Base-by-base conservation (phyloP, 2,113 vertebrate species). In the Cyanoliseus patagonus region DNA sequence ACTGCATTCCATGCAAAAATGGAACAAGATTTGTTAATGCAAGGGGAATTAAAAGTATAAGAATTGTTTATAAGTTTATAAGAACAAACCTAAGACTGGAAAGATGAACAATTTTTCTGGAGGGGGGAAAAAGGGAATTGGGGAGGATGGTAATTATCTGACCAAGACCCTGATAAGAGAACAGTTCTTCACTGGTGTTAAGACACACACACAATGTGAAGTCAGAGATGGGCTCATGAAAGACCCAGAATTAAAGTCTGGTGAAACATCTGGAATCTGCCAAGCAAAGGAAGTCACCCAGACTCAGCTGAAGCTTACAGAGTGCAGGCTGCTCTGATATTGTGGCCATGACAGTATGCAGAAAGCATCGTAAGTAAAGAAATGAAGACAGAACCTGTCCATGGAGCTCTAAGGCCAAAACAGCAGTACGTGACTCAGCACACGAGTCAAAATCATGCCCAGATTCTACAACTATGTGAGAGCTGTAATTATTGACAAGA, bases 271-370 rank as follows among this genome's bases (percentile, higher is more conserved):
- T 89, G 81, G 93, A 95, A 92, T 89, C 61, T 95, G 86, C 88
- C 86, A 94, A 92, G 88, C n/a, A 72, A 78, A 95, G 86, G 91
- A 95, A 96, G 52, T 89, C 30, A 75, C 22, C 27, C 86, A 95
- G 83, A 91, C 93, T 78, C 7, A 9, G 35, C 33, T 76, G 86
- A 79, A 79, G 47, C 27, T 84, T 78, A 68, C 27, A 52, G 55
- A 76, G 62, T 4, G 5, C 69, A 73, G 86, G 44, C 66, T 84
- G 35, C 77, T 78, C 51, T 35, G 52, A 84, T 87, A 49, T 27
- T 35, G 42, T 53, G 44, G 28, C 72, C 64, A 75, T 2, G 14
- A 91, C 2, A 63, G 35, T 24, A 63, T 18, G 63, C 25, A 53
- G 74, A 92, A 86, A n/a, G 1, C 25, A 79, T 18, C 1, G 0